These are phyloP conservation scores for Picathartes gymnocephalus DNA, from an alignment of 2,113 vertebrate species.

Conservation along the genomic window DNA sequence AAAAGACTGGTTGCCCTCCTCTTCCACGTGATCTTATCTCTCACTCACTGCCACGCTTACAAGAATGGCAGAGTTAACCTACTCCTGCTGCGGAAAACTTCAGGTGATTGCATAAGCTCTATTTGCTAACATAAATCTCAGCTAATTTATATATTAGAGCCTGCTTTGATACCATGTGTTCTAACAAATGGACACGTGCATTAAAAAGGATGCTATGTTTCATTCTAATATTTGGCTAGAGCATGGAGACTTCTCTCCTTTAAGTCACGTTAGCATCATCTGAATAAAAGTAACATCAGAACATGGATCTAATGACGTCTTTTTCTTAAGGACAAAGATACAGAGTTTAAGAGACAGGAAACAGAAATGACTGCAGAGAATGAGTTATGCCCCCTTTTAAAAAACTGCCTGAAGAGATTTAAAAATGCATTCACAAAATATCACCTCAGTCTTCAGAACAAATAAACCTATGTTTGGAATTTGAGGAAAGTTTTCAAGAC, in stretches of 20 bases:
- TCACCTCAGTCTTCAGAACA: background rate
- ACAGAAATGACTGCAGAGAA: background rate
- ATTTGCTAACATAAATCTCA: background rate
- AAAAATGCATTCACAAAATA: background rate
- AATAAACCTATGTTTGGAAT: background rate
- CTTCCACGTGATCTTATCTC: background rate
- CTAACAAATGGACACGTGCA: background rate
- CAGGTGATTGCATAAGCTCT: background rate
- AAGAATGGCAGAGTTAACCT: background rate
- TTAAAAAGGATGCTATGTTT: background rate
- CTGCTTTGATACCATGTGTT: background rate
- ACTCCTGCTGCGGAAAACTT: background rate
- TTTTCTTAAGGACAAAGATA: background rate
- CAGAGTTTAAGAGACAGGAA: background rate
- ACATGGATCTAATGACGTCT: background rate
- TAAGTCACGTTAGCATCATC: background rate
- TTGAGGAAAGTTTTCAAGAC: background rate
- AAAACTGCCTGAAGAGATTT: background rate
- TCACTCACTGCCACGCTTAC: background rate
- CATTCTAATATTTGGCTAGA: background rate
- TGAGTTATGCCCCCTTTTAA: background rate
- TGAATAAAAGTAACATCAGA: background rate
- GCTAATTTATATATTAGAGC: background rate
- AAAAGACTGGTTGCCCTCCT: background rate
- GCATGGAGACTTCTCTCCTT: background rate